Evolutionary conservation across 2,113 vertebrate genomes (phyloP).

Genomic region (Origma solitaria): DNA sequence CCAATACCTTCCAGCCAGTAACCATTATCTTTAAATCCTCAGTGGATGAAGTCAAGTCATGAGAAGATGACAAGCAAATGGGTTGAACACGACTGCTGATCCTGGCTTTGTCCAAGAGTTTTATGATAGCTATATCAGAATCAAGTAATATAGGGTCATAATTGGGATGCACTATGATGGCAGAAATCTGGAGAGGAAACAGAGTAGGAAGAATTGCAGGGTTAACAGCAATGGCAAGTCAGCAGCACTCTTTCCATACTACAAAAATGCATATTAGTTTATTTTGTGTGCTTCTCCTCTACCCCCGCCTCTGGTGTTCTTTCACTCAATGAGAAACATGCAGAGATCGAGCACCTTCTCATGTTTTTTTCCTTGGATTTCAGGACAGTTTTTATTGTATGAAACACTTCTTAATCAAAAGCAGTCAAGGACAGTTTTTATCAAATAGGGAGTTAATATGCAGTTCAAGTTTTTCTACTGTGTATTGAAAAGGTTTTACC

Average conservation of each 20-base stretch:
- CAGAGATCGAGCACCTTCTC: neutral
- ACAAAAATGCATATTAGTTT: neutral
- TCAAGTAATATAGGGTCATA: slow-evolving; percentile 94
- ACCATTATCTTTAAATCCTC: slow-evolving; percentile 78
- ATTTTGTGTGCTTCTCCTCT: neutral
- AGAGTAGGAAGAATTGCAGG: neutral
- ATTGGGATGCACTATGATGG: slow-evolving; percentile 86
- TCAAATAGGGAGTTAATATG: neutral
- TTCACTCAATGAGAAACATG: neutral
- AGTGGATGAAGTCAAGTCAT: slow-evolving; percentile 62
- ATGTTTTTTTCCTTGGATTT: neutral
- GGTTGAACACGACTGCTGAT: slow-evolving; percentile 88
- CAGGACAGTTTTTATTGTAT: neutral
- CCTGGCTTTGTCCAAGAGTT: slow-evolving; percentile 91
- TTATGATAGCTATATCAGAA: slow-evolving; percentile 88
- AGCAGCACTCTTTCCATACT: neutral
- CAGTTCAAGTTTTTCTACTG: neutral
- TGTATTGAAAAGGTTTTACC: neutral
- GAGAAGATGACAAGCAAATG: slow-evolving; percentile 81
- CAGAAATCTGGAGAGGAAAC: slow-evolving; percentile 78
- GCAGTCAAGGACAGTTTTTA: neutral
- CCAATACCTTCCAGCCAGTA: slow-evolving; percentile 87
- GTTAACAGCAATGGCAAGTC: neutral
- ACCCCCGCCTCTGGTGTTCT: neutral
- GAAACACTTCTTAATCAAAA: neutral